Percentiles rank a stretch among this genome's conserved stretches.
Conservation (phyloP, 2,113 vertebrate species). For the Polypterus bichir region DNA sequence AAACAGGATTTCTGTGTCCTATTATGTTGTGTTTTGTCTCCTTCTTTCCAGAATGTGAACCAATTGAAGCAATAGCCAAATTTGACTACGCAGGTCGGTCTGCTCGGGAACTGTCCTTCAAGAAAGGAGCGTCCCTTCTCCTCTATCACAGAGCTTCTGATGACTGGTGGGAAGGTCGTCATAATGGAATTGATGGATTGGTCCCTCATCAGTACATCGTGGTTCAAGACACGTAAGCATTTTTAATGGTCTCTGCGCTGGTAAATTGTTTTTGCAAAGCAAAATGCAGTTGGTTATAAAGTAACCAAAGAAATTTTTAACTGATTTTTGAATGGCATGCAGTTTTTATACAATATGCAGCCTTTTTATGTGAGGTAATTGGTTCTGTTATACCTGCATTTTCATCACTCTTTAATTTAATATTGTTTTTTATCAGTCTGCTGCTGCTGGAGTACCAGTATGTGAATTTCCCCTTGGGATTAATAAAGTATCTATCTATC, state of each 20-base stretch:
- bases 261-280: slow-evolving; percentile 24
- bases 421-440: no score
- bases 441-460: no score
- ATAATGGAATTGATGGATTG: slow-evolving; percentile 90
- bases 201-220: slow-evolving; percentile 97
- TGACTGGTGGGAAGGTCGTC: slow-evolving; percentile 98
- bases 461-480: no score
- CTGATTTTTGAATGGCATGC: no score
- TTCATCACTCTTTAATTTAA: no score
- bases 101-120: slow-evolving; percentile 88
- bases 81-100: slow-evolving; percentile 92
- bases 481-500: no score
- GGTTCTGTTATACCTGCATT: no score
- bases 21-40: slow-evolving; percentile 8
- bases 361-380: no score
- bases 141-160: slow-evolving; percentile 90
- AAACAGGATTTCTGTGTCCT: no score
- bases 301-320: slow-evolving; percentile 14
- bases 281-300: slow-evolving; percentile 30
- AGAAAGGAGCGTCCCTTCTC: slow-evolving; percentile 92
- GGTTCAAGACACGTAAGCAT: slow-evolving; percentile 93
- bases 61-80: slow-evolving; percentile 96
- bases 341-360: no score
- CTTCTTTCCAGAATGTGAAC: slow-evolving; percentile 71
- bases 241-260: slow-evolving; percentile 2